Evolutionary conservation across 2,888 invertebrate genomes (phyloP).

Genomic region (Drosophila peninsularis): DNA sequence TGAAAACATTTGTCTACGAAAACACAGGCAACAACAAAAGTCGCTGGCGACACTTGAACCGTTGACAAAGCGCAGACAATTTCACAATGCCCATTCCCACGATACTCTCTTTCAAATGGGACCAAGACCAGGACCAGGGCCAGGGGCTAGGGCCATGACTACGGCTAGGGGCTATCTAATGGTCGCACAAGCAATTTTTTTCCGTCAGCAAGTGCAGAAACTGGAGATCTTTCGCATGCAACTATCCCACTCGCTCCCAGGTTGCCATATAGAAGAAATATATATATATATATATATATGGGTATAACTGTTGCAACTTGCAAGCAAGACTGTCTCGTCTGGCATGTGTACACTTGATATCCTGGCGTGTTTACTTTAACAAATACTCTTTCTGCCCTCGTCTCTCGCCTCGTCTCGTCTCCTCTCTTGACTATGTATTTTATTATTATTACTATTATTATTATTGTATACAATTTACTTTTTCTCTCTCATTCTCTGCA

Average conservation of each 20-base stretch:
- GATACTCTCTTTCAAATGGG: conserved; percentile 72
- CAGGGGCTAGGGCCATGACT: conserved; percentile 21
- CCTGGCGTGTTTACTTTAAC: conserved; percentile 77
- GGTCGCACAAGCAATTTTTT: conserved; percentile 60
- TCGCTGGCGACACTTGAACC: conserved; percentile 75
- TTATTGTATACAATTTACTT: conserved; percentile 35
- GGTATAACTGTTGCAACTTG: conserved; percentile 8
- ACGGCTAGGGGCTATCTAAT: conserved; percentile 57
- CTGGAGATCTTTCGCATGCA: conserved; percentile 73
- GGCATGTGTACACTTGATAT: conserved; percentile 78
- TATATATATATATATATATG: background rate
- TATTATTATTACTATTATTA: conserved; percentile 62
- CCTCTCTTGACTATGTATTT: conserved; percentile 49
- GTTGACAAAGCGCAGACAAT: conserved; percentile 69
- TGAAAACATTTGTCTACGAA: conserved; percentile 74
- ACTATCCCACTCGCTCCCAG: conserved; percentile 26
- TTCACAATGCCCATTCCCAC: conserved; percentile 77
- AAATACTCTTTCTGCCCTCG: conserved; percentile 66
- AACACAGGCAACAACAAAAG: conserved; percentile 57
- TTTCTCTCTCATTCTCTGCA: conserved; percentile 29
- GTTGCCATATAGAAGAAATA: conserved; percentile 5
- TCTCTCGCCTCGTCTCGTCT: conserved; percentile 31
- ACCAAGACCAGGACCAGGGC: conserved; percentile 9
- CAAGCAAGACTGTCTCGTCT: conserved; percentile 38
- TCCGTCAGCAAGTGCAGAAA: conserved; percentile 71